Evolutionary conservation across 2,888 invertebrate genomes (phyloP).

Genomic region (Meiosimyza decipiens): DNA sequence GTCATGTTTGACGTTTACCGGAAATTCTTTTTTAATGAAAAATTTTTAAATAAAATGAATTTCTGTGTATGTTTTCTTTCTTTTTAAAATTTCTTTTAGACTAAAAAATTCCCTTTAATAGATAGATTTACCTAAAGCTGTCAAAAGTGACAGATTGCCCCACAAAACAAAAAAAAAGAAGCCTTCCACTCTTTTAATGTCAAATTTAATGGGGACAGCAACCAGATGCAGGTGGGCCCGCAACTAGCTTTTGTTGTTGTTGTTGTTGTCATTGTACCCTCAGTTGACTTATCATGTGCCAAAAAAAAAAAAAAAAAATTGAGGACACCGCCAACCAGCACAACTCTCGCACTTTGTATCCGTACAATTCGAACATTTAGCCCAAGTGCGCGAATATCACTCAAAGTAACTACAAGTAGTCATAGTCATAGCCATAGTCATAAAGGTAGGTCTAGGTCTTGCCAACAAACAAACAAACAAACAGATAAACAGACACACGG

Average conservation of each 20-base stretch:
- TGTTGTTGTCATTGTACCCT: neutral
- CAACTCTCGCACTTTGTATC: neutral
- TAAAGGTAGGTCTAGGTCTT: slow-evolving; percentile 34
- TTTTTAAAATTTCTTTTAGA: too few species aligned
- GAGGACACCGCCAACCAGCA: slow-evolving; percentile 26
- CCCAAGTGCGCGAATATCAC: neutral
- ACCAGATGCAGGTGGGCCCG: neutral
- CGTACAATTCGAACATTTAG: neutral
- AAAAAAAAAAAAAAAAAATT: slow-evolving; percentile 13
- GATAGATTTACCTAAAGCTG: too few species aligned
- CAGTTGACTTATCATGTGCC: slow-evolving; percentile 24
- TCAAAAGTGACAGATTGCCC: neutral
- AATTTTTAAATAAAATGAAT: too few species aligned
- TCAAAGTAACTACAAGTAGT: slow-evolving; percentile 1
- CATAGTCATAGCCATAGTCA: slow-evolving; percentile 2
- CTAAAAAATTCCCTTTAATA: too few species aligned
- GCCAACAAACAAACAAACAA: neutral
- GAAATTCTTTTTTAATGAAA: too few species aligned
- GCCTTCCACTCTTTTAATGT: neutral
- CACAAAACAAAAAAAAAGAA: neutral
- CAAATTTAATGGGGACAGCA: neutral
- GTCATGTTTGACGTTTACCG: too few species aligned
- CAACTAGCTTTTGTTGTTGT: too few species aligned
- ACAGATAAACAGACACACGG: neutral
- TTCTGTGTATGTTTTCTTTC: too few species aligned